These are phyloP conservation scores for Oreochromis aureus DNA, from an alignment of 2,113 vertebrate species.

Conservation along the genomic window DNA sequence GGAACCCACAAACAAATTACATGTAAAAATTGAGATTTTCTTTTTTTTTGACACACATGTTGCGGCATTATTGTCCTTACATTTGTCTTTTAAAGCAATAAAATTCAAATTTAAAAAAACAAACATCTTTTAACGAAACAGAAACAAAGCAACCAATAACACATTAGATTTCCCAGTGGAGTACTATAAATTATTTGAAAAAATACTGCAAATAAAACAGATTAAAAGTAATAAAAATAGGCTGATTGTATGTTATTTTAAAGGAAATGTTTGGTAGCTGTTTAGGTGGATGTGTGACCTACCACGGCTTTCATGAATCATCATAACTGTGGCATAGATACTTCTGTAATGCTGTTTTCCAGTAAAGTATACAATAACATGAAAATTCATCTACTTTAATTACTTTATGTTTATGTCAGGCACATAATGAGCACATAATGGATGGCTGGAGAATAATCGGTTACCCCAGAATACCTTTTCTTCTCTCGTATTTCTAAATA, in stretches of 20 bases:
- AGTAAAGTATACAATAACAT: not conserved
- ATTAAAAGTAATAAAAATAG: not conserved
- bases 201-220: not conserved
- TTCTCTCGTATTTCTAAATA: not conserved
- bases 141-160: not conserved
- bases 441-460: not conserved
- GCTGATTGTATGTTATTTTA: not conserved
- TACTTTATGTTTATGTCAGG: not conserved
- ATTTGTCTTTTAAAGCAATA: not conserved
- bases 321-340: not conserved
- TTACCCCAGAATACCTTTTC: not conserved
- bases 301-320: fast-evolving
- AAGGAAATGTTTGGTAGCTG: not conserved
- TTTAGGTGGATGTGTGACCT: not conserved
- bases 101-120: fast-evolving
- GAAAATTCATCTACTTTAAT: not conserved
- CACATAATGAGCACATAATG: not conserved
- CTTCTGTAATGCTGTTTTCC: not conserved
- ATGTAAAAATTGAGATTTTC: not conserved
- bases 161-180: not conserved
- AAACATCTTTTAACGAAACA: not conserved
- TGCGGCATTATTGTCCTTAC: not conserved
- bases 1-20: not conserved
- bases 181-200: not conserved
- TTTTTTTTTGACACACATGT: not conserved